Evolutionary conservation across 2,888 invertebrate species (phyloP), one percentile per base, ranked within the genome.

Genomic region (Dusona sp.): DNA sequence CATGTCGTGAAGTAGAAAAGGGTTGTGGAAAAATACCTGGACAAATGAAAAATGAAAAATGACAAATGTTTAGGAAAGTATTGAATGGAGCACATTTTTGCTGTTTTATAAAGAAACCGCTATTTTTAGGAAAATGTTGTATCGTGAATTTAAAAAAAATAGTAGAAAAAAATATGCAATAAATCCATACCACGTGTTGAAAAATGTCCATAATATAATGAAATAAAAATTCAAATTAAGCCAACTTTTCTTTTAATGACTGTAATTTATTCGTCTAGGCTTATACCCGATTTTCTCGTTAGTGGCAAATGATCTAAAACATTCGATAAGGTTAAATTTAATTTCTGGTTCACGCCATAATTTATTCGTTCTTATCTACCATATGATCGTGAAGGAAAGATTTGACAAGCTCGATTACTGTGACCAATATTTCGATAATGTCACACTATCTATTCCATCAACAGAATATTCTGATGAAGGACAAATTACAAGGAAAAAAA

Each of bases 251-350:
- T 29, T 57, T 29, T 29, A 61, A 29, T 4, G 16, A 61, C 16
- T 6, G 1, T 16, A 61, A 61, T 29, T 29, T 61, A 61, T 61
- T 61, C 61, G 16, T 29, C 25, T 29, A 61, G 29, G 16, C 25
- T 54, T 61, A 61, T 61, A 29, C 29, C 29, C 16, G 61, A 29
- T 29, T 29, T 29, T 29, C 29, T 61, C 61, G 29, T 61, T 29
- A 61, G 29, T 61, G 29, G 29, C 61, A 0, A 61, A 29, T 16
- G 29, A 61, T 25, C 61, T 13, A 13, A 25, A 61, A 61, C 29
- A 61, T 61, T 61, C 61, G 61, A 29, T 61, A 61, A 61, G 11
- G 16, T 29, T 61, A 29, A 29, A 61, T 61, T 61, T 61, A 11
- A 29, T 29, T 29, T 6, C 1, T 25, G 29, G 61, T 16, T 61